A percentile compares a stretch with the other conserved stretches of the same genome.
Evolutionary conservation across 2,797 vertebrate species (phyloP).

Genomic region (Trachurus trachurus): DNA sequence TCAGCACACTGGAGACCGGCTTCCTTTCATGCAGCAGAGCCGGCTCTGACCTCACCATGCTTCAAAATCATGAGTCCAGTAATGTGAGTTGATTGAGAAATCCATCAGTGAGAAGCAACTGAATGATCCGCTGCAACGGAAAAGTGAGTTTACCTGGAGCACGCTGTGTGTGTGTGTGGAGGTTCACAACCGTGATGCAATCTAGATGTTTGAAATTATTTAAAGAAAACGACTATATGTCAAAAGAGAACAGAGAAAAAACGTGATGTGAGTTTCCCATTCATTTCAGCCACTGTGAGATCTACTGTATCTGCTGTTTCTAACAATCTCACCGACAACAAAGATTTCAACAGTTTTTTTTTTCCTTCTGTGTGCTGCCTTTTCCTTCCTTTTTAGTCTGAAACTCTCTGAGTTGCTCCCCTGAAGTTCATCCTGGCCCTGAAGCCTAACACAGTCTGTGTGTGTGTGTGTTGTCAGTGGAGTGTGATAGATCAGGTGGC

Average conservation of each 20-base stretch:
- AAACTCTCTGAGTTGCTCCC: slow-evolving; percentile 27
- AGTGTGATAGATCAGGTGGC: slow-evolving; percentile 66
- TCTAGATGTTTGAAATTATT: slow-evolving; percentile 6
- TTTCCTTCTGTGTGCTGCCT: background rate
- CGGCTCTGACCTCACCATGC: slow-evolving; percentile 61
- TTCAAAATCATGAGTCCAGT: slow-evolving; percentile 30
- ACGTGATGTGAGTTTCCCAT: background rate
- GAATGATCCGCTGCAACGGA: background rate
- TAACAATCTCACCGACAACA: slow-evolving; percentile 3
- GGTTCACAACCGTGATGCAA: background rate
- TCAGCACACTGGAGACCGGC: slow-evolving; percentile 56
- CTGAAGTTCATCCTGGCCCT: slow-evolving; percentile 58
- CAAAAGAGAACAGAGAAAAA: background rate
- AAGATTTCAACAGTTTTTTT: slow-evolving; percentile 1
- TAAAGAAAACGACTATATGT: slow-evolving; percentile 17
- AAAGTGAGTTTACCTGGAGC: slow-evolving; percentile 15
- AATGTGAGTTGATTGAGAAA: slow-evolving; percentile 29
- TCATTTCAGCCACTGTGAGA: background rate
- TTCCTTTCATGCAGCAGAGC: slow-evolving; percentile 58
- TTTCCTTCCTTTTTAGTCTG: slow-evolving; percentile 11
- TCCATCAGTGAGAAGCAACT: slow-evolving; percentile 16
- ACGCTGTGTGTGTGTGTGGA: background rate
- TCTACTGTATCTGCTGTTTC: background rate
- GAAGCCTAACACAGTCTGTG: slow-evolving; percentile 37
- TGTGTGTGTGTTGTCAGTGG: slow-evolving; percentile 54